Conservation (phyloP, 2,888 invertebrate genomes). For the Zygogramma bicolorata region DNA sequence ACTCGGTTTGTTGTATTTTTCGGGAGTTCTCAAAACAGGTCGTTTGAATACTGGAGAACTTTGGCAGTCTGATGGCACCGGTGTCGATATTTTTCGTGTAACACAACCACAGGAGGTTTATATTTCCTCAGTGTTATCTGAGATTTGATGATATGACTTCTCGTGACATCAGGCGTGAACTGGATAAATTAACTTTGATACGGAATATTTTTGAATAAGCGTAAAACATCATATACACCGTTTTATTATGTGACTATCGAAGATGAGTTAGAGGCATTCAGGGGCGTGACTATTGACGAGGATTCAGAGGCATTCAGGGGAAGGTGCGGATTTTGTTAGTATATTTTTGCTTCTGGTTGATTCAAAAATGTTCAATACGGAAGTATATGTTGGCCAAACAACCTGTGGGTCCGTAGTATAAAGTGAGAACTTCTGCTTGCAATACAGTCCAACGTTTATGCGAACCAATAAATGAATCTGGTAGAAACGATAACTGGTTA, state of each 20-base stretch:
- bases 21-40: no score
- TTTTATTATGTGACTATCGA: no score
- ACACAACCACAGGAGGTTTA: conserved; percentile 19
- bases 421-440: conserved; percentile 29
- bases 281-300: conserved; percentile 29
- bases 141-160: no score
- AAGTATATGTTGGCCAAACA: conserved; percentile 29
- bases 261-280: no score
- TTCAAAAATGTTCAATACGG: conserved; percentile 19
- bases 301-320: no score
- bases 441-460: conserved; percentile 34
- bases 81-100: conserved; percentile 10
- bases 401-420: conserved; percentile 25
- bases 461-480: conserved; percentile 30
- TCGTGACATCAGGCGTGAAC: no score
- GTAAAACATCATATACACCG: not conserved
- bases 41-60: no score
- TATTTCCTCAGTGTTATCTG: conserved; percentile 6
- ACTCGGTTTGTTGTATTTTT: no score
- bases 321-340: conserved; percentile 23
- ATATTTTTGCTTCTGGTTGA: conserved; percentile 30
- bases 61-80: conserved; percentile 4
- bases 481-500: conserved; percentile 43
- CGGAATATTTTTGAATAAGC: not conserved
- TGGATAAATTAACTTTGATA: no score